Conservation (phyloP, 2,888 invertebrate genomes). For the Oxycera nigricornis region DNA sequence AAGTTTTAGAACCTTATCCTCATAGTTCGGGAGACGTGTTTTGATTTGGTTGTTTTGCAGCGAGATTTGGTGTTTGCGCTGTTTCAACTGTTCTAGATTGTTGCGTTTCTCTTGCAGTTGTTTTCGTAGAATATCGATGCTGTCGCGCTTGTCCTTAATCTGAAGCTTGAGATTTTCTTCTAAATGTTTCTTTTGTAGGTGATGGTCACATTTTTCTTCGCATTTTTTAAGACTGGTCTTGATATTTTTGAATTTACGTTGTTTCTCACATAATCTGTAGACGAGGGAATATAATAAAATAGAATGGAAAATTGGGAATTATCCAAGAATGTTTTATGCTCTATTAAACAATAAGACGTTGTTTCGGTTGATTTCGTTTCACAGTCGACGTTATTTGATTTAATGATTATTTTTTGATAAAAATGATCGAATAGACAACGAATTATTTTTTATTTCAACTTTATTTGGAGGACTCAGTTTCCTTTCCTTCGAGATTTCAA, state of each 20-base stretch:
- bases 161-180: constrained; percentile 64
- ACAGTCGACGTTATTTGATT: no score
- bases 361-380: no score
- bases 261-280: constrained; percentile 70
- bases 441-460: no score
- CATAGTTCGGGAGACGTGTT: constrained; percentile 68
- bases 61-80: constrained; percentile 56
- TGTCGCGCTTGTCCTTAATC: constrained; percentile 68
- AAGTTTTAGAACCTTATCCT: constrained; percentile 69
- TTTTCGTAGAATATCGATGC: constrained; percentile 65
- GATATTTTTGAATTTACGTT: constrained; percentile 67
- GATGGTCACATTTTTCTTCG: constrained; percentile 65
- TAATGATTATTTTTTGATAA: no score
- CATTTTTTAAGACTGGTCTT: constrained; percentile 65
- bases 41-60: constrained; percentile 61
- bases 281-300: no score
- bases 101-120: constrained; percentile 67
- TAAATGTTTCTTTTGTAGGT: constrained; percentile 62
- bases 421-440: no score
- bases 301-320: no score
- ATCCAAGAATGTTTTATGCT: no score
- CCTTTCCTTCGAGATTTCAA: no score
- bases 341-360: no score
- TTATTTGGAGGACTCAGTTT: no score
- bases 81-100: constrained; percentile 53